Percentiles rank a stretch among this genome's conserved stretches.
Conservation (phyloP, 2,113 vertebrate species). For the Pristiophorus japonicus region DNA sequence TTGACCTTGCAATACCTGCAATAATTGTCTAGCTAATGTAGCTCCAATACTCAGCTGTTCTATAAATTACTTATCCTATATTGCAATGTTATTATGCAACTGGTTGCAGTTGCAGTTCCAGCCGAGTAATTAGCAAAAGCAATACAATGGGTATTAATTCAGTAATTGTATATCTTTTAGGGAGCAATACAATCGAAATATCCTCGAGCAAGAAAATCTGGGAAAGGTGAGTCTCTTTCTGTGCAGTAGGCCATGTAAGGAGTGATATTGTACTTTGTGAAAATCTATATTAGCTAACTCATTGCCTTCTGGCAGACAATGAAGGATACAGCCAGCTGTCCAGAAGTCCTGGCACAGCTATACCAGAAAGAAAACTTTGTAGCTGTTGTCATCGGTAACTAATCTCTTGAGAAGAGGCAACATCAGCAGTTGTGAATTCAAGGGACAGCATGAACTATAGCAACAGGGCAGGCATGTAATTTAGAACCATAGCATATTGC, state of each 20-base stretch:
- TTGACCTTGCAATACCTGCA: not conserved
- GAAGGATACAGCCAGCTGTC: conserved; percentile 45
- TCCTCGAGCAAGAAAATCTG: conserved; percentile 87
- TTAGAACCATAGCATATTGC: conserved; percentile 49
- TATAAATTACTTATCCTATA: conserved; percentile 25
- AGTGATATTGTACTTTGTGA: not conserved
- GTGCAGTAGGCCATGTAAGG: not conserved
- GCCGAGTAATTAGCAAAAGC: not conserved
- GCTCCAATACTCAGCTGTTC: conserved; percentile 33
- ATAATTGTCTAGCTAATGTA: not conserved
- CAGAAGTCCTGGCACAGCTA: conserved; percentile 46
- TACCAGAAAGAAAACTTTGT: conserved; percentile 45
- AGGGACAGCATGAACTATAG: conserved; percentile 42
- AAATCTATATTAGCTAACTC: conserved; percentile 36
- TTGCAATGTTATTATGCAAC: not conserved
- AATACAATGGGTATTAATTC: conserved; percentile 24
- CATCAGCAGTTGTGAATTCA: conserved; percentile 44
- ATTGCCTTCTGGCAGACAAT: conserved; percentile 20
- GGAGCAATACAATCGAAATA: conserved; percentile 84
- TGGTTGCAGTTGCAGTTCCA: not conserved
- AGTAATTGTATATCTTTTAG: conserved; percentile 55
- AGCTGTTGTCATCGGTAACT: conserved; percentile 44
- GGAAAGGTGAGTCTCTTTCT: conserved; percentile 76
- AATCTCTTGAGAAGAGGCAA: conserved; percentile 47
- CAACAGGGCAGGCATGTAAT: conserved; percentile 43